A percentile compares a stretch with the other conserved stretches of the same genome.
phyloP scores from a whole-genome alignment of 2,888 invertebrate species.

The Stramonita haemastoma region DNA sequence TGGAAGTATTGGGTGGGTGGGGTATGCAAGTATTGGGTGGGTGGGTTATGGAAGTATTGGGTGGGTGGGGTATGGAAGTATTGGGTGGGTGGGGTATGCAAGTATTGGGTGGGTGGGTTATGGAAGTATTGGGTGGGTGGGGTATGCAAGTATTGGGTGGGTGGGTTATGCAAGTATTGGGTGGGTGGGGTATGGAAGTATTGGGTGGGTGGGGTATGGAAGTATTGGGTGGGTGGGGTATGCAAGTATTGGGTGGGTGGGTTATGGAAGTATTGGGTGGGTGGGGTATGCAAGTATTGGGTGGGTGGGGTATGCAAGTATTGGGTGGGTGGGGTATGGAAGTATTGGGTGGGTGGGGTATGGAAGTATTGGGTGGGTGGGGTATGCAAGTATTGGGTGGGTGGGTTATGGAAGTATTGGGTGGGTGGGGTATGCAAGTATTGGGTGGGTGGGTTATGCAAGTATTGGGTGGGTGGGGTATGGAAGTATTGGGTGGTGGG shows the following conservation, averaged over 20 bases:
- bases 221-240: conserved; percentile 17
- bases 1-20: conserved; percentile 19
- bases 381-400: conserved; percentile 17
- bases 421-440: conserved; percentile 19
- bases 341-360: conserved; percentile 17
- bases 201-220: conserved; percentile 13
- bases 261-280: conserved; percentile 19
- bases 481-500: too few relatives aligned
- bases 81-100: conserved; percentile 13
- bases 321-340: conserved; percentile 13
- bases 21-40: conserved; percentile 17
- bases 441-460: conserved; percentile 16
- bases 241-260: conserved; percentile 20
- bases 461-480: conserved; percentile 17
- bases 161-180: conserved; percentile 13
- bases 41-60: conserved; percentile 12
- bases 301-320: conserved; percentile 19
- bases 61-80: conserved; percentile 18
- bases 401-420: conserved; percentile 12
- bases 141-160: conserved; percentile 17
- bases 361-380: conserved; percentile 19
- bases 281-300: conserved; percentile 10
- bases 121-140: conserved; percentile 19
- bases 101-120: conserved; percentile 19
- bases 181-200: conserved; percentile 18